These are phyloP conservation scores for Cinclus mexicanus DNA, from an alignment of 2,113 vertebrate genomes.

Conservation along the genomic window DNA sequence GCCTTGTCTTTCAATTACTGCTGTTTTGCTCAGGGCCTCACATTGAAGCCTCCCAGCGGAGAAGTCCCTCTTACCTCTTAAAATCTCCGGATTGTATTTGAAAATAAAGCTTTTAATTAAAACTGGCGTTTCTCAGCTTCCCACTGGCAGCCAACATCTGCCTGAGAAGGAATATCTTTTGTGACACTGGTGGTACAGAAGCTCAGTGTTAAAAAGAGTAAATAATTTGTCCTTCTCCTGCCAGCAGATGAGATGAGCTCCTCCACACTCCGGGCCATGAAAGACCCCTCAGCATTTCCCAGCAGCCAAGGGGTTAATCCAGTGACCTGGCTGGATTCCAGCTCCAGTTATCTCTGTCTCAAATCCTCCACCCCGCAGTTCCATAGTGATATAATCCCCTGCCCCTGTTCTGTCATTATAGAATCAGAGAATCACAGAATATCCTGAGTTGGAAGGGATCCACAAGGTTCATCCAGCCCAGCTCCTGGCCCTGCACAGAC, in stretches of 20 bases:
- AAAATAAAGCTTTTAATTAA: slow-evolving; percentile 73
- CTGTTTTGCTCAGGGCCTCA: slow-evolving; percentile 63
- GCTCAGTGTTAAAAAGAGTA: neutral
- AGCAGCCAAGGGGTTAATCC: slow-evolving; percentile 10
- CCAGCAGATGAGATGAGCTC: neutral
- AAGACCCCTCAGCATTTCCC: neutral
- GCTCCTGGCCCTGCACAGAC: neutral
- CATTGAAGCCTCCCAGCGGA: slow-evolving; percentile 52
- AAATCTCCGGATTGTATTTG: slow-evolving; percentile 63
- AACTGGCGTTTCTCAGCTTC: slow-evolving; percentile 66
- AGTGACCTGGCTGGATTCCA: slow-evolving; percentile 30
- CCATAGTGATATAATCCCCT: neutral
- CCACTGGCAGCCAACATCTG: slow-evolving; percentile 66
- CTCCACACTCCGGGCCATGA: neutral
- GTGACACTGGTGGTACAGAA: neutral
- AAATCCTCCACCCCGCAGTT: neutral
- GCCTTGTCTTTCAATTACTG: slow-evolving; percentile 65
- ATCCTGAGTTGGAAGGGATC: neutral
- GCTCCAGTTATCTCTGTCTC: neutral
- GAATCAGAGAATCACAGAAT: neutral
- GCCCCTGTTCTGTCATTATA: accelerated
- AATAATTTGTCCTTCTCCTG: slow-evolving; percentile 35
- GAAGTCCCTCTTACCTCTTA: slow-evolving; percentile 37
- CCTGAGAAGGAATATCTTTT: slow-evolving; percentile 40
- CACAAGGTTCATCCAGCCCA: neutral